Conservation (phyloP, 2,797 vertebrate genomes). For the Sphaeramia orbicularis region DNA sequence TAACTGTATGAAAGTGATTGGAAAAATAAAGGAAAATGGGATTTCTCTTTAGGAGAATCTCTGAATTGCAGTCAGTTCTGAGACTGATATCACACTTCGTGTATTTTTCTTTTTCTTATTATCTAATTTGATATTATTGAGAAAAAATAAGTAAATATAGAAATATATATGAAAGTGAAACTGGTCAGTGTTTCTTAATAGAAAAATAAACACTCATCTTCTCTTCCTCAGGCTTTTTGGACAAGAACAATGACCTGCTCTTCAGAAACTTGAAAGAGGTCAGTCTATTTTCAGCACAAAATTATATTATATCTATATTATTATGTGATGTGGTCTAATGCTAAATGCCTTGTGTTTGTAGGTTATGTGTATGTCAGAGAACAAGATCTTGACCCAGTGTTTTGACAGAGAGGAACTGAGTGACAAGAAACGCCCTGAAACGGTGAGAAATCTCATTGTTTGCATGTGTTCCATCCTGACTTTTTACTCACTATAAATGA, state of each 20-base stretch:
- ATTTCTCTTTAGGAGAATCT: too few relatives aligned
- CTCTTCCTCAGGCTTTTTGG: conserved; percentile 91
- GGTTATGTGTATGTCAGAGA: conserved; percentile 96
- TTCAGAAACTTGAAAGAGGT: conserved; percentile 99
- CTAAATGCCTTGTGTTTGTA: conserved; percentile 65
- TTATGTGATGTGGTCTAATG: neutral
- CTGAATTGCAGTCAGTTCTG: too few relatives aligned
- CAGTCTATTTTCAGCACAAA: conserved; percentile 51
- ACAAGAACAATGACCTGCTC: conserved; percentile 99
- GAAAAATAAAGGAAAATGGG: too few relatives aligned
- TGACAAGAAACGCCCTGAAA: conserved; percentile 97
- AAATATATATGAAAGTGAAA: too few relatives aligned
- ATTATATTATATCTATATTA: too few relatives aligned
- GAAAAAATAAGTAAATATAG: too few relatives aligned
- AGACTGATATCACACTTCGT: too few relatives aligned
- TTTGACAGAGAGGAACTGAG: conserved; percentile 93
- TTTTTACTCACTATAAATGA: conserved; percentile 3
- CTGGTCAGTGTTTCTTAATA: neutral
- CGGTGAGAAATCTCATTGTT: conserved; percentile 80
- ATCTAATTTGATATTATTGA: too few relatives aligned
- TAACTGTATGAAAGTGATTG: too few relatives aligned
- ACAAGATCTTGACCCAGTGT: conserved; percentile 94
- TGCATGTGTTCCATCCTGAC: neutral
- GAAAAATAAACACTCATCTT: conserved; percentile 5
- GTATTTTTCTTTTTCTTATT: too few relatives aligned